Conservation (phyloP, 2,888 invertebrate species). For the Drosophila silvestris region DNA sequence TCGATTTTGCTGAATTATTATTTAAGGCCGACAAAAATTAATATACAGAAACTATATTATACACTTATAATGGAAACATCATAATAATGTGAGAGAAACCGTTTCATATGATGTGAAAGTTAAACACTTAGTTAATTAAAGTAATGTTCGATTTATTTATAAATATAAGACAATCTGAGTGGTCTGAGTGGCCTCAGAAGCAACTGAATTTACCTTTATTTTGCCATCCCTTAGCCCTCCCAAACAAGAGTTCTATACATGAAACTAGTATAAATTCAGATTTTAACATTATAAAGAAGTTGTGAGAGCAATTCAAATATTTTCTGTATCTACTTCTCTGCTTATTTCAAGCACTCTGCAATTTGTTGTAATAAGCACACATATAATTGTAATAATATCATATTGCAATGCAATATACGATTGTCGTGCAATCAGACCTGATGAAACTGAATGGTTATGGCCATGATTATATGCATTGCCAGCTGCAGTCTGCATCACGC, state of each 20-base stretch:
- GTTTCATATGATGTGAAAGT: background rate
- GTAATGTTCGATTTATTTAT: background rate
- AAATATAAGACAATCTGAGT: background rate
- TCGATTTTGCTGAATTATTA: constrained; percentile 26
- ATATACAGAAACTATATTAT: background rate
- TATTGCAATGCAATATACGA: constrained; percentile 40
- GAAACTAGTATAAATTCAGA: background rate
- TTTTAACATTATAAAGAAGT: background rate
- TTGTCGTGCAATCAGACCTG: constrained; percentile 24
- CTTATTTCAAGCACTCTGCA: background rate
- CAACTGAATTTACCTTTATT: background rate
- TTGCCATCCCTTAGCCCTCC: background rate
- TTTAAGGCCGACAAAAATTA: constrained; percentile 2
- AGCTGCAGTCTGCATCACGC: constrained; percentile 18
- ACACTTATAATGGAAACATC: background rate
- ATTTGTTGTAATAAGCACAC: constrained; percentile 24
- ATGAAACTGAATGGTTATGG: constrained; percentile 46
- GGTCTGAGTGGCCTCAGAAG: background rate
- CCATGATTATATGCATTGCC: constrained; percentile 12
- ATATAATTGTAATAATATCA: constrained; percentile 19
- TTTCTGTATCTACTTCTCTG: background rate
- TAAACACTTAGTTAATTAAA: background rate
- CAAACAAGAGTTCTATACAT: background rate
- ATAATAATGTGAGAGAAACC: too few species aligned
- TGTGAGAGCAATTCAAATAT: background rate